These are phyloP conservation scores for Oncopodura yosiiana DNA, from an alignment of 1,140 invertebrate genomes.

Conservation along the genomic window DNA sequence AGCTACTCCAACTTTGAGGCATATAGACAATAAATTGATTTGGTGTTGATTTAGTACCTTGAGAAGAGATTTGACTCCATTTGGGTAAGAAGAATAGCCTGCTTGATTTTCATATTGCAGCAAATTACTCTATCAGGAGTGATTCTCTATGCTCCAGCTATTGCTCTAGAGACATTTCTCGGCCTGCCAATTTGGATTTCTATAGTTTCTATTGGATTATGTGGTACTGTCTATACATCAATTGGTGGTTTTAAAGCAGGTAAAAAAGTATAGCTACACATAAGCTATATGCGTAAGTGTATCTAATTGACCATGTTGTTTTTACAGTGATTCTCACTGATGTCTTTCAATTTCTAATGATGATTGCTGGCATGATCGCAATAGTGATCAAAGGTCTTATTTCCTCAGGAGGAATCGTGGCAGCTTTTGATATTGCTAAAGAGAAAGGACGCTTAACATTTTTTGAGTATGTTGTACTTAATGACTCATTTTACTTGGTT, in stretches of 20 bases:
- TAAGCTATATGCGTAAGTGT: neutral
- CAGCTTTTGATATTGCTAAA: constrained; percentile 37
- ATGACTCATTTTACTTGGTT: no score
- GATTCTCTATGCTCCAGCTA: constrained; percentile 14
- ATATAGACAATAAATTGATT: no score
- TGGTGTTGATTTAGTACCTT: constrained; percentile 20
- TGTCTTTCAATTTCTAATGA: constrained; percentile 18
- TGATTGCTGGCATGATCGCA: constrained; percentile 9
- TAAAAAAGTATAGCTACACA: no score
- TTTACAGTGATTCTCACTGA: constrained; percentile 26
- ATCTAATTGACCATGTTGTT: no score
- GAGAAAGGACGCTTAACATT: constrained; percentile 62
- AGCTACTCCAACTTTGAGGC: no score
- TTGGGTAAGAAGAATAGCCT: constrained; percentile 9
- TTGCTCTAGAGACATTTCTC: constrained; percentile 7
- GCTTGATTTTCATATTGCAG: constrained; percentile 22
- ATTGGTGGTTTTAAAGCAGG: constrained; percentile 12
- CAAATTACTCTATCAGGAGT: constrained; percentile 13
- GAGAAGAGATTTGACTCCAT: constrained; percentile 22
- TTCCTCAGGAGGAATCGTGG: constrained; percentile 52
- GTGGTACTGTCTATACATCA: constrained; percentile 14
- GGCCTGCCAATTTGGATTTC: constrained; percentile 13
- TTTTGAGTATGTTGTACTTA: constrained; percentile 53
- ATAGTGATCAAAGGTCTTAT: constrained; percentile 45
- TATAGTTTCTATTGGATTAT: constrained; percentile 9